Evolutionary conservation across 2,797 vertebrate genomes (phyloP).

Genomic region (Moxostoma hubbsi): DNA sequence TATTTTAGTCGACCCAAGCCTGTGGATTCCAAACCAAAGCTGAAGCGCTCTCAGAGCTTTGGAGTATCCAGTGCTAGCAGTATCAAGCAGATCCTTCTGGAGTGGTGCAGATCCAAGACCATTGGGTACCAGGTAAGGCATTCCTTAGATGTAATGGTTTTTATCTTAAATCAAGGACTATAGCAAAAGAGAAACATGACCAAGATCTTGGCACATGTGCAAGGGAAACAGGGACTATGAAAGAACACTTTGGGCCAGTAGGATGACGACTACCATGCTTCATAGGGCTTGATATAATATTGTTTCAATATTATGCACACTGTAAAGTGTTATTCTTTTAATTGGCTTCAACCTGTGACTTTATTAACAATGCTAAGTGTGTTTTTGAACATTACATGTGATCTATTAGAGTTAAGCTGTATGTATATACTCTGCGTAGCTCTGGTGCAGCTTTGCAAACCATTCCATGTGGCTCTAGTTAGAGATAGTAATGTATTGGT

Average conservation of each 20-base stretch:
- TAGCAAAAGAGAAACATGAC: background rate
- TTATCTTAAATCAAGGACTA: background rate
- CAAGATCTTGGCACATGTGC: background rate
- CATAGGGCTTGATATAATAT: background rate
- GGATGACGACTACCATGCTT: background rate
- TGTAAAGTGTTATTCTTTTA: slow-evolving; percentile 48
- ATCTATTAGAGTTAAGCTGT: slow-evolving; percentile 30
- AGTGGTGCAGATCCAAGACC: slow-evolving; percentile 97
- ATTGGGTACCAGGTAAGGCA: slow-evolving; percentile 89
- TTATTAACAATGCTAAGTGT: background rate
- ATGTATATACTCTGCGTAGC: slow-evolving; percentile 42
- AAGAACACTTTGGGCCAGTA: slow-evolving; percentile 3
- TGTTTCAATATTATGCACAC: slow-evolving; percentile 29
- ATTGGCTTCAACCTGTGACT: slow-evolving; percentile 25
- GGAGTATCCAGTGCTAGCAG: slow-evolving; percentile 94
- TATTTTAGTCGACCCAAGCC: slow-evolving; percentile 67
- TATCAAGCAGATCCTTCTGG: slow-evolving; percentile 96
- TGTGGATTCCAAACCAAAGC: slow-evolving; percentile 85
- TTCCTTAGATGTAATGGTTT: background rate
- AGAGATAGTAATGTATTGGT: slow-evolving; percentile 58
- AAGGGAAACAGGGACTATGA: background rate
- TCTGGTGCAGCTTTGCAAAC: slow-evolving; percentile 57
- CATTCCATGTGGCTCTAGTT: slow-evolving; percentile 69
- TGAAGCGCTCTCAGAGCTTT: slow-evolving; percentile 96
- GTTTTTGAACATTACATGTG: slow-evolving; percentile 16